Evolutionary conservation across 2,113 vertebrate genomes (phyloP).

Genomic region (Epinephelus cyanopodus): DNA sequence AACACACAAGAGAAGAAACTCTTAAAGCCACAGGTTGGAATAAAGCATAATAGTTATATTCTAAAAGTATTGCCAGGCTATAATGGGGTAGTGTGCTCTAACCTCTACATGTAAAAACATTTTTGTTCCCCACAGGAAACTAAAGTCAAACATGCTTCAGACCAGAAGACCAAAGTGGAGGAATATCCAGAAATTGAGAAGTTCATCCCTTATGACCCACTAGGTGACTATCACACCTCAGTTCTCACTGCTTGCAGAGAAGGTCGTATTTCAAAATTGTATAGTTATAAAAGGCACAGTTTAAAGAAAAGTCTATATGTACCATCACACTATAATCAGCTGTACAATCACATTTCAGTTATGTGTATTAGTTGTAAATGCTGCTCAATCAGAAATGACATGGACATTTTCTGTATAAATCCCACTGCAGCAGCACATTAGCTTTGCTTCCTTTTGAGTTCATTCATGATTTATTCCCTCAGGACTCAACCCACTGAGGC

Average conservation of each 20-base stretch:
- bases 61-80: neutral
- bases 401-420: neutral
- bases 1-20: constrained; percentile 60
- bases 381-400: neutral
- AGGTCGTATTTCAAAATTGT: too few species aligned
- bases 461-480: neutral
- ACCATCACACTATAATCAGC: neutral
- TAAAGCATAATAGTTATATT: too few species aligned
- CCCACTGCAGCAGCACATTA: neutral
- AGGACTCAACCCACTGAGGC: neutral
- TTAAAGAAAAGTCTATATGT: neutral
- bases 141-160: constrained; percentile 39
- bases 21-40: constrained; percentile 64
- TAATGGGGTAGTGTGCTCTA: rapidly evolving
- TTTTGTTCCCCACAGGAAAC: constrained; percentile 57
- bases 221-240: constrained; percentile 55
- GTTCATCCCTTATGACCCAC: constrained; percentile 74
- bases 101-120: neutral
- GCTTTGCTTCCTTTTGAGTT: neutral
- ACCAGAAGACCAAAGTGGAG: constrained; percentile 43
- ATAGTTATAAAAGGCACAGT: neutral
- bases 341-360: neutral
- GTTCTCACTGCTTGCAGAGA: neutral
- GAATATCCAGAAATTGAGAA: constrained; percentile 77
- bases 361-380: too few species aligned